Conservation (phyloP, 2,113 vertebrate species). For the Ibidorhyncha struthersii region DNA sequence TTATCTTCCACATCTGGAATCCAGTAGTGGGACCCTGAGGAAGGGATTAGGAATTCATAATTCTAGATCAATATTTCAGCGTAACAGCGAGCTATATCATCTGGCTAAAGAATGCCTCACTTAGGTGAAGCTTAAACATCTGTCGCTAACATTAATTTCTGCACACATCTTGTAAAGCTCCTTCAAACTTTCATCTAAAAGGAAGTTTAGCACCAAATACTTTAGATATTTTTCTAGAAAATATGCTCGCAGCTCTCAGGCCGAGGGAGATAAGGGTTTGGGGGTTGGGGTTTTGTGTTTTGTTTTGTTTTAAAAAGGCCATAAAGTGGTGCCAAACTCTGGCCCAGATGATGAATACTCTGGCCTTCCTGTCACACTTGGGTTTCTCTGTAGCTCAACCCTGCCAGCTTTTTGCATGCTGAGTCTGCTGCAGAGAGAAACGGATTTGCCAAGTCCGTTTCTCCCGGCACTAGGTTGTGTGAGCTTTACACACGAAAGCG, state of each 20-base stretch:
- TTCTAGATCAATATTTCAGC: slow-evolving; percentile 8
- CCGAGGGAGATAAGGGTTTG: neutral
- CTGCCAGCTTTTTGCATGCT: neutral
- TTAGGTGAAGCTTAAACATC: neutral
- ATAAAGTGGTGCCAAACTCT: neutral
- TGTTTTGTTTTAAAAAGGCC: neutral
- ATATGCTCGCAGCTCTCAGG: neutral
- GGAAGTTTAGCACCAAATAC: neutral
- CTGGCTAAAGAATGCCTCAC: neutral
- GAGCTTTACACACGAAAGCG: neutral
- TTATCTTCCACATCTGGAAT: neutral
- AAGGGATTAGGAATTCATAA: neutral
- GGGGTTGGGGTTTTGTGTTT: neutral
- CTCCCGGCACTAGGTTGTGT: neutral
- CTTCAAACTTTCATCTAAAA: neutral
- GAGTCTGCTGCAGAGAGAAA: neutral
- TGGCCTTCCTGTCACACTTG: neutral
- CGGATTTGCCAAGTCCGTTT: neutral
- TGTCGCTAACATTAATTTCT: neutral
- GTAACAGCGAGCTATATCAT: neutral
- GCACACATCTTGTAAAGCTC: neutral
- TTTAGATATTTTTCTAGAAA: neutral
- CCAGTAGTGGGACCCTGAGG: neutral
- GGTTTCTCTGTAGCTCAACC: neutral
- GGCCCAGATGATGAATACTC: neutral